Conservation (phyloP, 1,140 invertebrate species). For the Lordiphosa clarofinis region DNA sequence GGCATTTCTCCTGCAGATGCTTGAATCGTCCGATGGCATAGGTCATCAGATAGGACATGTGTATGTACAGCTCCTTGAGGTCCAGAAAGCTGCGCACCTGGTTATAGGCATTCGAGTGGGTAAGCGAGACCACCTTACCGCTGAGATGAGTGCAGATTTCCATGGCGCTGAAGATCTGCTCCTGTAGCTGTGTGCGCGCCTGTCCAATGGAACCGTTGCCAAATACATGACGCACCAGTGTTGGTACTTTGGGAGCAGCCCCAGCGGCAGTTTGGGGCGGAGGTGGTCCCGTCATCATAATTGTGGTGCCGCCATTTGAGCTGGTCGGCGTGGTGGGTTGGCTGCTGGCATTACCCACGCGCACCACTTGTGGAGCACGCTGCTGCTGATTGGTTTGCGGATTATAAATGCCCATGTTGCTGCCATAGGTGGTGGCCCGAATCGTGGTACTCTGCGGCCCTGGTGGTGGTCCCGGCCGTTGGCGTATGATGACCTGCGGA, state of each 20-base stretch:
- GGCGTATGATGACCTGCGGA: constrained; percentile 40
- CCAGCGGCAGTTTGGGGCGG: neutral
- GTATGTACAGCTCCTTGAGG: constrained; percentile 77
- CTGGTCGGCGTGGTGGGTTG: constrained; percentile 2
- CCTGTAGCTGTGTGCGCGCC: constrained; percentile 65
- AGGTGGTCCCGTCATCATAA: constrained; percentile 22
- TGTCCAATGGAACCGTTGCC: constrained; percentile 50
- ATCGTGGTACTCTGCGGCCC: neutral
- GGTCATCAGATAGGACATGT: constrained; percentile 77
- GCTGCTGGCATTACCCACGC: constrained; percentile 28
- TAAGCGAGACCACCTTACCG: constrained; percentile 70
- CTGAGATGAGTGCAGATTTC: constrained; percentile 78
- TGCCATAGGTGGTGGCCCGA: constrained; percentile 21
- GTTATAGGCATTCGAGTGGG: constrained; percentile 78
- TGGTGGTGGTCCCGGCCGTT: constrained; percentile 8
- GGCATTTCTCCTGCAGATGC: constrained; percentile 73
- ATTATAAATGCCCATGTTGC: constrained; percentile 62
- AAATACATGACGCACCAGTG: constrained; percentile 53
- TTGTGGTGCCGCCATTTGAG: constrained; percentile 32
- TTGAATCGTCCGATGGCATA: constrained; percentile 78
- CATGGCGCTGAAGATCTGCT: constrained; percentile 74
- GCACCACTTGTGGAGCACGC: constrained; percentile 46
- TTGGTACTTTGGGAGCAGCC: constrained; percentile 13
- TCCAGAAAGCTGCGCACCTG: constrained; percentile 62
- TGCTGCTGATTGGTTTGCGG: constrained; percentile 53